Percentiles rank a stretch among this genome's conserved stretches.
Evolutionary conservation across 2,113 vertebrate species (phyloP).

Genomic region (Apeltes quadracus): DNA sequence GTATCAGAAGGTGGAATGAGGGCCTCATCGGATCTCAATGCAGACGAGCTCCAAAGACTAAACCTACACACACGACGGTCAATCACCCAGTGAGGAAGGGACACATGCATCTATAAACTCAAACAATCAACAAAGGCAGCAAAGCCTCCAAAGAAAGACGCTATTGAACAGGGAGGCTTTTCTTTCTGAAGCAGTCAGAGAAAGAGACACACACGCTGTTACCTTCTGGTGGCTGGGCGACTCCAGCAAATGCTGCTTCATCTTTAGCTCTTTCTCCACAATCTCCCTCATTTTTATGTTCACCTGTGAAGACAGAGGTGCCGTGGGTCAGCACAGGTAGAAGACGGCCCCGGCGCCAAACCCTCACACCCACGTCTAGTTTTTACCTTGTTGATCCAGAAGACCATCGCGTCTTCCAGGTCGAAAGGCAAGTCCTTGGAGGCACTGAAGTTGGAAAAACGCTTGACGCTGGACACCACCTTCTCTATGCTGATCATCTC

Average conservation of each 20-base stretch:
- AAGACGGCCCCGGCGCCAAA: not conserved
- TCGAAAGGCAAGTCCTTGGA: conserved; percentile 94
- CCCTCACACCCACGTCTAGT: not conserved
- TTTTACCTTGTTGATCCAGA: conserved; percentile 97
- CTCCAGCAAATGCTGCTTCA: conserved; percentile 92
- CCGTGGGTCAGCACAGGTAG: not conserved
- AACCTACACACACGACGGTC: not conserved
- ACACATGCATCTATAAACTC: not conserved
- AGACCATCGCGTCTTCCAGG: conserved; percentile 96
- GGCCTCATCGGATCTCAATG: conserved; percentile 9
- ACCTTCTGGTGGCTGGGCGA: conserved; percentile 96
- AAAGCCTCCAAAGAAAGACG: conserved; percentile 7
- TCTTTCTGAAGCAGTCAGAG: not conserved
- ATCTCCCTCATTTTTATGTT: conserved; percentile 96
- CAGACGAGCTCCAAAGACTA: conserved; percentile 19
- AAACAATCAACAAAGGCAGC: conserved; percentile 20
- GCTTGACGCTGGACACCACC: conserved; percentile 92
- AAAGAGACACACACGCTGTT: conserved; percentile 32
- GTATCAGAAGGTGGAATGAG: conserved; percentile 5
- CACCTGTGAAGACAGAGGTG: conserved; percentile 79
- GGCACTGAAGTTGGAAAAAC: conserved; percentile 94
- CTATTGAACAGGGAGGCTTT: conserved; percentile 2
- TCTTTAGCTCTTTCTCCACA: conserved; percentile 89
- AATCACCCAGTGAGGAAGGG: conserved; percentile 9
- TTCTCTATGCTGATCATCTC: conserved; percentile 99